phyloP scores from a whole-genome alignment of 2,113 vertebrate genomes.

The Tinamus guttatus region DNA sequence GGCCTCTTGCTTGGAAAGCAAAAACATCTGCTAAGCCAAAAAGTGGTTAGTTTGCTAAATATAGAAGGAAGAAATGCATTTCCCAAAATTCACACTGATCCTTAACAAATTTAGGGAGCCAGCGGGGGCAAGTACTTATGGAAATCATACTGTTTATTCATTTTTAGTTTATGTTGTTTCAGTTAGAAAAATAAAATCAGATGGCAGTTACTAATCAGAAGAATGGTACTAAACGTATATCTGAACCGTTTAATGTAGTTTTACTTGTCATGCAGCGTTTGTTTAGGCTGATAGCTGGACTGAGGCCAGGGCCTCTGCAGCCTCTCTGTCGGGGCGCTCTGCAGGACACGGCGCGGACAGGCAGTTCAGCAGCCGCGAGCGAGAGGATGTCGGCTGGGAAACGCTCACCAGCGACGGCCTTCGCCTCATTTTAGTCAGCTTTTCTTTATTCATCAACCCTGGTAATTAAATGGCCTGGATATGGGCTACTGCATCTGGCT shows the following conservation, averaged over 20 bases:
- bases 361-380: neutral
- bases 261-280: neutral
- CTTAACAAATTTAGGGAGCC: conserved; percentile 14
- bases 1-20: conserved; percentile 32
- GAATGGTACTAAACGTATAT: neutral
- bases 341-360: neutral
- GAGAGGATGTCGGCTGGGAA: neutral
- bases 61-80: conserved; percentile 54
- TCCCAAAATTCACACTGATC: conserved; percentile 51
- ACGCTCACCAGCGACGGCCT: neutral
- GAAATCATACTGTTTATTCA: neutral
- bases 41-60: conserved; percentile 62
- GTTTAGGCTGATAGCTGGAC: conserved; percentile 6
- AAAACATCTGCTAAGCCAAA: conserved; percentile 70
- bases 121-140: neutral
- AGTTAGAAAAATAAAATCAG: neutral
- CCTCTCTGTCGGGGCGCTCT: neutral
- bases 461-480: fast-evolving
- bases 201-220: neutral
- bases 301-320: neutral
- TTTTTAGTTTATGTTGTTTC: neutral
- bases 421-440: fast-evolving
- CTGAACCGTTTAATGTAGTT: neutral
- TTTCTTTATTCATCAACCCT: fast-evolving
- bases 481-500: fast-evolving